phyloP scores from a whole-genome alignment of 2,797 vertebrate species.

The Dipus sagitta region DNA sequence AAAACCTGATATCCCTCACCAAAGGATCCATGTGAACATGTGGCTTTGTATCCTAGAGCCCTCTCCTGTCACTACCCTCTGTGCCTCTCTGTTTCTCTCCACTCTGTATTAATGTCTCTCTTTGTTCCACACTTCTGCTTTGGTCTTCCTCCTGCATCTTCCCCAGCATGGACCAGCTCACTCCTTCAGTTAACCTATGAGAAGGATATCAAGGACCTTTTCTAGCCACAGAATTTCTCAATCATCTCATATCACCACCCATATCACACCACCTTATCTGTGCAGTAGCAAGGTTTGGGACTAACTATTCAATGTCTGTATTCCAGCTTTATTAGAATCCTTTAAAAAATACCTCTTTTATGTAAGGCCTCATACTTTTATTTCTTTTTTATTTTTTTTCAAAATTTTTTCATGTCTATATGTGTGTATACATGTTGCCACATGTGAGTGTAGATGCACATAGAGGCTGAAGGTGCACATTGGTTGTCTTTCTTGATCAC shows the following conservation, averaged over 20 bases:
- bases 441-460: too few relatives aligned
- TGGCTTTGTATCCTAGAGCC: background rate
- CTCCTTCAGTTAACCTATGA: background rate
- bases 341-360: slow-evolving; percentile 8
- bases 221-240: background rate
- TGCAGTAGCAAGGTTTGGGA: background rate
- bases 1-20: background rate
- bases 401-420: too few relatives aligned
- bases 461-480: too few relatives aligned
- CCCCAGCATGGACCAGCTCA: background rate
- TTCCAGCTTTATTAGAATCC: background rate
- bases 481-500: too few relatives aligned
- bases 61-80: too few relatives aligned
- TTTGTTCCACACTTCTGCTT: background rate
- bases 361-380: background rate
- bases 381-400: too few relatives aligned
- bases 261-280: background rate
- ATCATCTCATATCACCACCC: background rate
- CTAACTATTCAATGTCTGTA: background rate
- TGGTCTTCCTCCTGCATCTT: background rate
- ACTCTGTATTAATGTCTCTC: background rate
- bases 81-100: background rate
- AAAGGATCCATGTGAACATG: background rate
- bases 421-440: too few relatives aligned
- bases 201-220: background rate